A percentile compares a stretch with the other conserved stretches of the same genome.
These are phyloP conservation scores for Gallinago jamesoni DNA, from an alignment of 2,113 vertebrate species.

Conservation along the genomic window DNA sequence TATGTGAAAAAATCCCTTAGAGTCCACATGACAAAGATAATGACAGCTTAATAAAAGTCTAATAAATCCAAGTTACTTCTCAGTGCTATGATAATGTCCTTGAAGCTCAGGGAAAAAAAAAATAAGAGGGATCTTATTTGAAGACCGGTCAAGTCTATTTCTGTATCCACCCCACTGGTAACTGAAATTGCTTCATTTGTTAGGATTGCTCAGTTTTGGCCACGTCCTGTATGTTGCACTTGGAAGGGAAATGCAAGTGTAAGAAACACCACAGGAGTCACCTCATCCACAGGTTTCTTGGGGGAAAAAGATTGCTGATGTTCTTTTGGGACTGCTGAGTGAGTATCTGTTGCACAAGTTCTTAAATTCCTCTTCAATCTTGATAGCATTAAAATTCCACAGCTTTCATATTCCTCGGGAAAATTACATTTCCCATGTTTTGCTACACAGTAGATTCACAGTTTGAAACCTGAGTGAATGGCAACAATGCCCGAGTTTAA, in stretches of 20 bases:
- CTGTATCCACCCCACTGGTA: background rate
- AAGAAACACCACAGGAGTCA: background rate
- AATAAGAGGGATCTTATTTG: background rate
- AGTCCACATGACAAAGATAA: background rate
- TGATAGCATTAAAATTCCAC: background rate
- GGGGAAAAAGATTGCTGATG: background rate
- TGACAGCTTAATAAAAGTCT: background rate
- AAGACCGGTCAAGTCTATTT: background rate
- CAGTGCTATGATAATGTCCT: background rate
- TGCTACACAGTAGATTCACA: conserved; percentile 68
- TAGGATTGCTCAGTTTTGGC: background rate
- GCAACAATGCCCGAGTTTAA: conserved; percentile 88
- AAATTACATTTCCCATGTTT: background rate
- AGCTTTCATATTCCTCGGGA: background rate
- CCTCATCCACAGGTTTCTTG: background rate
- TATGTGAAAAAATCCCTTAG: background rate
- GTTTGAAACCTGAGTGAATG: conserved; percentile 96
- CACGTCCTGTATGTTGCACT: background rate
- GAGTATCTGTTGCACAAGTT: background rate
- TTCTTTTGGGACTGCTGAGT: background rate
- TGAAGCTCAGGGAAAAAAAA: background rate
- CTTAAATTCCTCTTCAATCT: background rate
- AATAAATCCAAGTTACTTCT: background rate
- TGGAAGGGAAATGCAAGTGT: background rate
- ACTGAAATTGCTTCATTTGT: background rate